Conservation (phyloP, 2,113 vertebrate species). For the Microcebus lehilahytsara region DNA sequence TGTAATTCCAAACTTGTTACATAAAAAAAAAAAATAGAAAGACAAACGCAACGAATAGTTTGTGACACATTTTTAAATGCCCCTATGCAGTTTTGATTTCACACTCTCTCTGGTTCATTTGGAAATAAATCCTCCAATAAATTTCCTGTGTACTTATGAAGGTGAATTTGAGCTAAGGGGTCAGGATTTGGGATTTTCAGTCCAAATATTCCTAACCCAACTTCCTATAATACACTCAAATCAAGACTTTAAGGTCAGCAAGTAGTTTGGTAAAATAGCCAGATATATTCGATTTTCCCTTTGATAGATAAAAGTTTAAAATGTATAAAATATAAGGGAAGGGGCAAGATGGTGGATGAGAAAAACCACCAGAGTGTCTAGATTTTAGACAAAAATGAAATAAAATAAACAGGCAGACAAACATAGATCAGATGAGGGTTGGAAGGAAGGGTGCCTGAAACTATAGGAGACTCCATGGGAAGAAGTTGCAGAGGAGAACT, state of each 20-base stretch:
- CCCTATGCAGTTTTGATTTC: not conserved
- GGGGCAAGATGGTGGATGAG: no score
- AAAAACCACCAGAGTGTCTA: no score
- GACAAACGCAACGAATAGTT: not conserved
- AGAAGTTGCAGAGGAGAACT: no score
- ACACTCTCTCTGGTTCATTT: conserved; percentile 21
- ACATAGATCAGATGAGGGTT: no score
- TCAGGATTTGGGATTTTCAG: conserved; percentile 11
- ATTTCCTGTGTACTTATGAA: conserved; percentile 54
- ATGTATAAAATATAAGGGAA: not conserved
- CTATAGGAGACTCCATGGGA: no score
- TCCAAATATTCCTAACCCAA: conserved; percentile 3
- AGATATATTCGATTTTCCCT: not conserved
- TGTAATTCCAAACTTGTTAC: not conserved
- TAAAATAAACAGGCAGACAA: no score
- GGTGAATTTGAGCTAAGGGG: not conserved
- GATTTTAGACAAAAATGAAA: no score
- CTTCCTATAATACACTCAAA: not conserved
- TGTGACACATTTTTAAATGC: not conserved
- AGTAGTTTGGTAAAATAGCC: not conserved
- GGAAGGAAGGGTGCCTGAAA: no score
- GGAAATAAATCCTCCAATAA: conserved; percentile 63
- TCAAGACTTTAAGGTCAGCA: not conserved
- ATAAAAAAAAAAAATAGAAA: not conserved
- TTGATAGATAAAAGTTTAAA: not conserved